Conservation (phyloP, 2,113 vertebrate genomes). For the Gasterosteus aculeatus region DNA sequence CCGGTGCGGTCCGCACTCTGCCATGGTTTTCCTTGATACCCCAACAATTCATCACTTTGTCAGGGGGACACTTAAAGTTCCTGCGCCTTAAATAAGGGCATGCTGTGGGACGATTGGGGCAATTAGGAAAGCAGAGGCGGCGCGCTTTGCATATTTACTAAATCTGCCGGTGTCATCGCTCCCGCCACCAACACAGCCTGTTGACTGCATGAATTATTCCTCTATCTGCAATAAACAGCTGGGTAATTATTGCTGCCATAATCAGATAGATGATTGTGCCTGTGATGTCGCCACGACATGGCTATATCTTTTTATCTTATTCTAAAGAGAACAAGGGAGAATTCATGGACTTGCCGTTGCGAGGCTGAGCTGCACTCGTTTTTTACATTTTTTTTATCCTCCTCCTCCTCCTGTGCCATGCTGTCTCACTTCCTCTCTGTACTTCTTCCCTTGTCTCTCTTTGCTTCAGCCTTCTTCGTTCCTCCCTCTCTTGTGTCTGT, state of each 20-base stretch:
- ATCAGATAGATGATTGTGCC: conserved; percentile 98
- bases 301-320: conserved; percentile 91
- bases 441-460: conserved; percentile 51
- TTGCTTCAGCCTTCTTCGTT: conserved; percentile 52
- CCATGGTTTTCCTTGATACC: conserved; percentile 91
- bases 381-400: conserved; percentile 34
- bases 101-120: conserved; percentile 90
- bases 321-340: conserved; percentile 74
- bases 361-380: conserved; percentile 70
- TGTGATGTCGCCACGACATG: conserved; percentile 88
- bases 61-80: conserved; percentile 98
- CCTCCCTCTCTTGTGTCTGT: conserved; percentile 79
- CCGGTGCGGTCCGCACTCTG: conserved; percentile 90
- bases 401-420: conserved; percentile 26
- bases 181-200: conserved; percentile 88
- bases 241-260: conserved; percentile 98
- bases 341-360: conserved; percentile 88
- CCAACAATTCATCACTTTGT: conserved; percentile 99
- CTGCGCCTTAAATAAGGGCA: conserved; percentile 96
- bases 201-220: conserved; percentile 99
- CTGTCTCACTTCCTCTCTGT: conserved; percentile 57
- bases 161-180: conserved; percentile 92
- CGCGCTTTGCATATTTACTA: conserved; percentile 98
- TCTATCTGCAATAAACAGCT: conserved; percentile 99
- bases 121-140: conserved; percentile 96